Base-by-base conservation (phyloP, 2,113 vertebrate genomes). In the Bos indicus region DNA sequence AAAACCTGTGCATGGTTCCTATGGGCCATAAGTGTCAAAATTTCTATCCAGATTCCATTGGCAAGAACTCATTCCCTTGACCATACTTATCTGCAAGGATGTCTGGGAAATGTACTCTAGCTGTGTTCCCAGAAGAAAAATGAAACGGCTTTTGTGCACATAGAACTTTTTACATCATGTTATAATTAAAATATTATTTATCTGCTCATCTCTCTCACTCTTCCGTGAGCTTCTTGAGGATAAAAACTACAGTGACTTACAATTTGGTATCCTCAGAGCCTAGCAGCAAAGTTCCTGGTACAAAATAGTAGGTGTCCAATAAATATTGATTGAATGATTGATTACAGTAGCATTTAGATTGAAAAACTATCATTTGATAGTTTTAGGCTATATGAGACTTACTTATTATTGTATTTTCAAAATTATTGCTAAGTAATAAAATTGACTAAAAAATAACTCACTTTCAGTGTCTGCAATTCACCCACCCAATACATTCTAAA, bases 391-490 rank as follows among this genome's bases (percentile, higher is more conserved):
- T 4, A 40, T 57, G 51, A 43, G 23, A 88, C 8, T 84, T 83
- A 57, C 12, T 6, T 87, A 48, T 40, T 57, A 28, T 51, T 60
- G 9, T 51, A 51, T 71, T 93, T 97, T 96, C 52, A 74, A 88
- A 95, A 54, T 91, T 89, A 23, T 93, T 90, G n/a, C 62, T 77
- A 82, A 87, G 67, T 87, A 84, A 92, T 91, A 89, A 57, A 92
- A 95, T 78, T 85, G 9, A 56, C 78, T 90, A 87, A 83, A 46
- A 88, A 84, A 88, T 84, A 88, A 87, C 19, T 94, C 26, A 54
- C 36, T 14, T 40, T 81, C 2, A 56, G 3, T 87, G 11, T 51
- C 2, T 91, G 26, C 25, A 95, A 36, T 93, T 90, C 26, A 81
- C 21, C 11, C 36, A 94, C 13, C n/a, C 80, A 77, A 1, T 60